Evolutionary conservation across 2,113 vertebrate genomes (phyloP).

Genomic region (Chionis minor): DNA sequence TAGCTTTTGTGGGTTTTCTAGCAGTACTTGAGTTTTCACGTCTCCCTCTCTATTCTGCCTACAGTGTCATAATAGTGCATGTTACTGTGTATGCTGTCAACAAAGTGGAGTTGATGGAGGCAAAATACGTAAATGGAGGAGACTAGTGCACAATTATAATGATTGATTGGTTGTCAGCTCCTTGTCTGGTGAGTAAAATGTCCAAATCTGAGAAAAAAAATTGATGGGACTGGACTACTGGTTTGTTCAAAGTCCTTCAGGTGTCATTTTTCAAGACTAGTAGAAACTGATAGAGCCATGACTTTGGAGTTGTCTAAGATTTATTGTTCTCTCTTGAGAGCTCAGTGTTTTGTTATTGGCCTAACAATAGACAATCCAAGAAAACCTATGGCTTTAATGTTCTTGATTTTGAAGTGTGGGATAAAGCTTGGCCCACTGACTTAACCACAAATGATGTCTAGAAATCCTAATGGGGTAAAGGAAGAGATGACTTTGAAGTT

Average conservation of each 20-base stretch:
- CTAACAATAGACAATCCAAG: neutral
- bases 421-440: neutral
- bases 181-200: neutral
- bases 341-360: neutral
- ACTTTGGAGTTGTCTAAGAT: neutral
- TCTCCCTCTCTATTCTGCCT: neutral
- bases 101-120: neutral
- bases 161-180: neutral
- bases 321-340: neutral
- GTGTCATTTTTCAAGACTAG: neutral
- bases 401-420: neutral
- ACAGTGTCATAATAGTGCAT: neutral
- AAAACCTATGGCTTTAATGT: neutral
- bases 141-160: neutral
- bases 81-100: neutral
- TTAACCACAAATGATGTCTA: neutral
- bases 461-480: neutral
- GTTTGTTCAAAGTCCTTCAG: neutral
- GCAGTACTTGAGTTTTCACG: neutral
- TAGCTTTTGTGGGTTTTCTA: neutral
- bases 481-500: neutral
- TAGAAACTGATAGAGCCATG: neutral
- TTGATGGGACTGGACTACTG: neutral
- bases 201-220: neutral
- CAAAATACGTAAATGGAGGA: neutral